Evolutionary conservation across 2,797 vertebrate species (phyloP).

Genomic region (Ptychadena robeensis): DNA sequence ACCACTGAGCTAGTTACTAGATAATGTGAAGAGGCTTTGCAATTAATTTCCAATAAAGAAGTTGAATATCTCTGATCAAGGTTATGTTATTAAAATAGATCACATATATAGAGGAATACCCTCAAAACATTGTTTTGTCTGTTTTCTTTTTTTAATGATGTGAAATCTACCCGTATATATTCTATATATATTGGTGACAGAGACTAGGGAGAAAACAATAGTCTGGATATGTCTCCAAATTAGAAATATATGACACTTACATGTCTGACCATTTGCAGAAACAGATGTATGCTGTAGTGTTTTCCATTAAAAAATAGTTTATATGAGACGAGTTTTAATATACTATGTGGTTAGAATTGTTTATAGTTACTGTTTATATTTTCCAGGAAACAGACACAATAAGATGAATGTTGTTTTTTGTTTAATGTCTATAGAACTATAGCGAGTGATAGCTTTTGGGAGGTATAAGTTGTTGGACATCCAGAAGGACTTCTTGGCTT

Average conservation of each 20-base stretch:
- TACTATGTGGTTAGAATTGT: slow-evolving; percentile 18
- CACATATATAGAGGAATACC: no score
- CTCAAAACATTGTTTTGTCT: not conserved
- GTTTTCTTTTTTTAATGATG: not conserved
- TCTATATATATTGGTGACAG: slow-evolving; percentile 20
- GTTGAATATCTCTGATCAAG: no score
- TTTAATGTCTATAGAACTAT: not conserved
- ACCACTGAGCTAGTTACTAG: no score
- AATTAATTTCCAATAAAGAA: no score
- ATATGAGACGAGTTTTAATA: slow-evolving; percentile 13
- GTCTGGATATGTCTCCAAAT: slow-evolving; percentile 24
- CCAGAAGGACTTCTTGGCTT: not conserved
- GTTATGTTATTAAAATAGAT: no score
- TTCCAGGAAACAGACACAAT: slow-evolving; percentile 2
- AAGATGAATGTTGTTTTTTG: not conserved
- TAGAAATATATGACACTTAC: slow-evolving; percentile 15
- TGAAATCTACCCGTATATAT: not conserved
- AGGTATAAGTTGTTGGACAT: not conserved
- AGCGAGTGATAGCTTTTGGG: not conserved
- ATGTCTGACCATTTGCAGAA: slow-evolving; percentile 36
- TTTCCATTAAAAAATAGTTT: slow-evolving; percentile 47
- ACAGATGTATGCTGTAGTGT: slow-evolving; percentile 43
- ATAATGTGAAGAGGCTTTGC: no score
- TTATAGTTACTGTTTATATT: slow-evolving; percentile 10
- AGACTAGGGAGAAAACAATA: slow-evolving; percentile 39